Percentiles rank a stretch among this genome's conserved stretches.
These are phyloP conservation scores for Phortica variegata DNA, from an alignment of 1,140 invertebrate species.

Conservation along the genomic window DNA sequence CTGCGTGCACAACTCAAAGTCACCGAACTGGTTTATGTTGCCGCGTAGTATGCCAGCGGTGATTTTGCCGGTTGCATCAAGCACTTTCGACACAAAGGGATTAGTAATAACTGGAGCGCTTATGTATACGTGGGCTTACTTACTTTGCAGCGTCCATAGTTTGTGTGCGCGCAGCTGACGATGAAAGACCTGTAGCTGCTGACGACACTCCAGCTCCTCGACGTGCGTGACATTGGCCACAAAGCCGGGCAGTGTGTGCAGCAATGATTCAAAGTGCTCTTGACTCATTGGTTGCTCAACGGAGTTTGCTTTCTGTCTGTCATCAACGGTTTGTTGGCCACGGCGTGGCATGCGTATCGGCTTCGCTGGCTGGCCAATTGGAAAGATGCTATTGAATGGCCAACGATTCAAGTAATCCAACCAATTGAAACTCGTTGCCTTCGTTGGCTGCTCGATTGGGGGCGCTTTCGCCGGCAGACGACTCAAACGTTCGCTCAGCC, in stretches of 20 bases:
- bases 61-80: constrained; percentile 70
- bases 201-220: constrained; percentile 65
- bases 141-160: constrained; percentile 71
- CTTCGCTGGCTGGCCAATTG: constrained; percentile 23
- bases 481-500: constrained; percentile 16
- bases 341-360: constrained; percentile 12
- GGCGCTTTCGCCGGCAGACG: constrained; percentile 8
- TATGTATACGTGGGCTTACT: constrained; percentile 34
- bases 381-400: constrained; percentile 43
- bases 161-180: constrained; percentile 67
- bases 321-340: constrained; percentile 8
- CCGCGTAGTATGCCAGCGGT: constrained; percentile 68
- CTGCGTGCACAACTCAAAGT: constrained; percentile 69
- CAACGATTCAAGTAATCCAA: constrained; percentile 36
- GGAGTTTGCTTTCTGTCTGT: constrained; percentile 37
- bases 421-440: constrained; percentile 21
- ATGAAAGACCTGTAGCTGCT: constrained; percentile 67
- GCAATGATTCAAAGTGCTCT: constrained; percentile 61
- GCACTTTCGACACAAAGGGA: constrained; percentile 53
- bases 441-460: not conserved
- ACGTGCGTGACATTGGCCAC: constrained; percentile 67
- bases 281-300: constrained; percentile 35
- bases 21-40: constrained; percentile 70
- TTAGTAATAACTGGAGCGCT: not conserved
- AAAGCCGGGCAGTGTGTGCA: constrained; percentile 65